These are phyloP conservation scores for Pelecanus crispus DNA, from an alignment of 2,113 vertebrate species.

Conservation along the genomic window DNA sequence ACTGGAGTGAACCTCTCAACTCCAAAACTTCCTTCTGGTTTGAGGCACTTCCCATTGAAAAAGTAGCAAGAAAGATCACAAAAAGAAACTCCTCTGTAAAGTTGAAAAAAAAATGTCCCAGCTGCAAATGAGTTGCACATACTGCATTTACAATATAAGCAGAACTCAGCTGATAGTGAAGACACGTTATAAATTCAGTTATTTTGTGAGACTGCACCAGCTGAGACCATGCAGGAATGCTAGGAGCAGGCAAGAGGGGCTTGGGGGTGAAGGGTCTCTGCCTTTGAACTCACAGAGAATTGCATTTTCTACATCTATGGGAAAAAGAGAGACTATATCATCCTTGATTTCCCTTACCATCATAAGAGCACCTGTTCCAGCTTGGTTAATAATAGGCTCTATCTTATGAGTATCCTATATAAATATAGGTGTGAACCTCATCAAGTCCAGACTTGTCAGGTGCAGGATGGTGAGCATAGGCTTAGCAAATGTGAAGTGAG, in stretches of 20 bases:
- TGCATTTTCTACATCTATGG: neutral
- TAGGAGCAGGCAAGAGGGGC: neutral
- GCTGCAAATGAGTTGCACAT: neutral
- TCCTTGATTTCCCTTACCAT: neutral
- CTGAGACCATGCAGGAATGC: neutral
- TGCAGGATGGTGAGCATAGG: neutral
- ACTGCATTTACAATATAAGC: neutral
- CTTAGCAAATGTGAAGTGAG: neutral
- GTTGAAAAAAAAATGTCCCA: neutral
- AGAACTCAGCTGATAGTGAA: neutral
- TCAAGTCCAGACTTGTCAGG: neutral
- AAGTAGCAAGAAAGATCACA: neutral
- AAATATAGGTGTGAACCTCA: neutral
- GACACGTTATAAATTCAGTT: neutral
- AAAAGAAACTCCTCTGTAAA: neutral
- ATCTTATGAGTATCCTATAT: neutral
- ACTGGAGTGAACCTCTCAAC: neutral
- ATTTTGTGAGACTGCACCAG: neutral
- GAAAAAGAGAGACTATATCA: neutral
- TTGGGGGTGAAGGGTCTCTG: neutral
- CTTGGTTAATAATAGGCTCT: neutral
- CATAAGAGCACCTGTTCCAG: neutral
- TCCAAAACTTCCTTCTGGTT: neutral
- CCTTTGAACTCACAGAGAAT: neutral
- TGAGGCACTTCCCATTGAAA: neutral